These are phyloP conservation scores for Cetoscarus ocellatus DNA, from an alignment of 2,797 vertebrate genomes.

Conservation along the genomic window DNA sequence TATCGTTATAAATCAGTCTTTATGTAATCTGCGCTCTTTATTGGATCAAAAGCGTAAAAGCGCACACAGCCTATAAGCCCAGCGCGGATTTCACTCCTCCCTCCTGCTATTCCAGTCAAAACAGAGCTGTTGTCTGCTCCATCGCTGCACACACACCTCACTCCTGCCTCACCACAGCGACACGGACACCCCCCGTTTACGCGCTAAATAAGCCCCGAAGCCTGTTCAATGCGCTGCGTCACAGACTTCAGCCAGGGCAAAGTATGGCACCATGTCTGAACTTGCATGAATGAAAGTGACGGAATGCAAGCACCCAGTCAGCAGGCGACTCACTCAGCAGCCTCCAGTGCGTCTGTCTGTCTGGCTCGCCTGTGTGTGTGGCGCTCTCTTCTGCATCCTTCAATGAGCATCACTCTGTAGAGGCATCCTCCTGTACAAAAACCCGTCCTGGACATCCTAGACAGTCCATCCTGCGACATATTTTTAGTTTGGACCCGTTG, in stretches of 20 bases:
- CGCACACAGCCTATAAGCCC: conserved; percentile 18
- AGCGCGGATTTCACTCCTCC: conserved; percentile 24
- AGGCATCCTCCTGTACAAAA: conserved; percentile 57
- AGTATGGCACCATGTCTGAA: conserved; percentile 75
- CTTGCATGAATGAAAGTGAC: conserved; percentile 79
- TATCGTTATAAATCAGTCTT: background rate
- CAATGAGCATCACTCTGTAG: conserved; percentile 64
- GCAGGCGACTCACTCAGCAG: conserved; percentile 80
- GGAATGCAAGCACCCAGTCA: conserved; percentile 67
- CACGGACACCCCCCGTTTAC: conserved; percentile 26
- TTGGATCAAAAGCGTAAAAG: conserved; percentile 39
- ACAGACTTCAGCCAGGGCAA: conserved; percentile 57
- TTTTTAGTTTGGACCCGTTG: conserved; percentile 83
- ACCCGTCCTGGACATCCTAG: conserved; percentile 73
- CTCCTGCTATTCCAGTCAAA: conserved; percentile 44
- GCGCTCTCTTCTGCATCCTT: conserved; percentile 69
- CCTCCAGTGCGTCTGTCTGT: conserved; percentile 69
- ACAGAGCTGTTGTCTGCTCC: conserved; percentile 33
- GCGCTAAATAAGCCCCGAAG: conserved; percentile 30
- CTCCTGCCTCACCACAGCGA: conserved; percentile 29
- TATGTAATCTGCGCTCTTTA: conserved; percentile 7
- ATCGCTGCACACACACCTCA: conserved; percentile 31
- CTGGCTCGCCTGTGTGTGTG: conserved; percentile 63
- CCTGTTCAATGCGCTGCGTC: conserved; percentile 63
- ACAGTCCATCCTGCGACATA: conserved; percentile 78